Percentiles rank a stretch among this genome's conserved stretches.
Conservation (phyloP, 2,888 invertebrate species). For the Drosophila ezoana region DNA sequence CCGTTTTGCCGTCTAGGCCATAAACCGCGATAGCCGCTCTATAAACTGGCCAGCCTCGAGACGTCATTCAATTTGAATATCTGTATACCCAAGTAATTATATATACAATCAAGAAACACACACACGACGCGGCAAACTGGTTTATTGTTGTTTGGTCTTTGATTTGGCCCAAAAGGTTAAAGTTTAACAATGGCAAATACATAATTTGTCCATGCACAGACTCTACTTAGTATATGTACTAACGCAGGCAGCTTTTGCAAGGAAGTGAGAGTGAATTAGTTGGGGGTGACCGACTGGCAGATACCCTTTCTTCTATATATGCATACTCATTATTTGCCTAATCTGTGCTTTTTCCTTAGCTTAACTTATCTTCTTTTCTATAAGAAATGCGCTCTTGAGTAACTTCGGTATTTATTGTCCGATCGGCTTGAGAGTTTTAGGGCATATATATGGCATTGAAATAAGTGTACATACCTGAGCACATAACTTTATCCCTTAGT, state of each 20-base stretch:
- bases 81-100: constrained; percentile 9
- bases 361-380: too few relatives aligned
- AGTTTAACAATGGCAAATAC: constrained; percentile 53
- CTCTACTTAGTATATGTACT: constrained; percentile 39
- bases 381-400: too few relatives aligned
- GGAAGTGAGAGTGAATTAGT: too few relatives aligned
- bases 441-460: too few relatives aligned
- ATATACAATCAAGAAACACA: constrained; percentile 24
- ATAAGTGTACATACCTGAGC: too few relatives aligned
- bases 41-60: constrained; percentile 58
- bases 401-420: too few relatives aligned
- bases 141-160: constrained; percentile 42
- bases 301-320: too few relatives aligned
- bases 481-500: too few relatives aligned
- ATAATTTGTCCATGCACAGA: constrained; percentile 5
- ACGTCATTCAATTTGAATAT: constrained; percentile 58
- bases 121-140: constrained; percentile 52
- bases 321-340: too few relatives aligned
- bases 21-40: constrained; percentile 58
- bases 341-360: too few relatives aligned
- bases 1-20: constrained; percentile 70
- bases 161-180: constrained; percentile 54
- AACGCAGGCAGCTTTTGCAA: constrained; percentile 33
- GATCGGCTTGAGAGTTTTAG: too few relatives aligned
- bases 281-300: too few relatives aligned